Evolutionary conservation across 2,113 vertebrate species (phyloP).

Genomic region (Myotis lucifugus): DNA sequence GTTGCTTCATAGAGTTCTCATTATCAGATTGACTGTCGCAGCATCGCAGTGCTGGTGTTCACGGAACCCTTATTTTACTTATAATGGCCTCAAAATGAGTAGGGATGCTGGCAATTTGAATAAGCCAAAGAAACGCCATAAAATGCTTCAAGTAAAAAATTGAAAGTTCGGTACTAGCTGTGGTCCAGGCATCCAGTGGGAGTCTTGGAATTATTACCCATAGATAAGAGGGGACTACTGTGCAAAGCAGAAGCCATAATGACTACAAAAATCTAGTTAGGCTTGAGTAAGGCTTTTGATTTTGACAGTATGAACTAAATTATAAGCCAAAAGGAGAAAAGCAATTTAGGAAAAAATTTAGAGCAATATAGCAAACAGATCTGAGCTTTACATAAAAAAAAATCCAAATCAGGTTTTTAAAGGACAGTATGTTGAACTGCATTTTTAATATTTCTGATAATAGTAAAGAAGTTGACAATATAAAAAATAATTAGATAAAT

Average conservation of each 20-base stretch:
- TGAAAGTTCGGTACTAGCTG: not conserved
- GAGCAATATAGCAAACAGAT: not conserved
- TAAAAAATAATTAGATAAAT: not conserved
- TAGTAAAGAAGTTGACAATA: not conserved
- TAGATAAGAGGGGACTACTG: not conserved
- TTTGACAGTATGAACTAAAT: not conserved
- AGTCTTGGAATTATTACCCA: not conserved
- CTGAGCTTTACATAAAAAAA: not conserved
- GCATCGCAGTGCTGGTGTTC: not conserved
- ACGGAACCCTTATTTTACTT: not conserved
- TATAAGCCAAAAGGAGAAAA: not conserved
- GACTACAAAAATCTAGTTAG: not conserved
- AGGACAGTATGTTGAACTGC: not conserved
- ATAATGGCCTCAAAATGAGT: not conserved
- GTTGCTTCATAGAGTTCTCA: not conserved
- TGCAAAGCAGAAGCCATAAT: not conserved
- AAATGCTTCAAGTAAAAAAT: not conserved
- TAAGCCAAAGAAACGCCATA: not conserved
- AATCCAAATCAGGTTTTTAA: not conserved
- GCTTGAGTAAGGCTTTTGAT: not conserved
- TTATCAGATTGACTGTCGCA: not conserved
- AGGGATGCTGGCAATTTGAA: not conserved
- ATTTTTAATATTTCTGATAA: not conserved
- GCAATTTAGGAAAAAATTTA: not conserved
- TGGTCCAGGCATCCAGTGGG: not conserved